Evolutionary conservation across 2,888 invertebrate species (phyloP), one percentile per base, ranked within the genome.

Genomic region (Agrochola macilenta): DNA sequence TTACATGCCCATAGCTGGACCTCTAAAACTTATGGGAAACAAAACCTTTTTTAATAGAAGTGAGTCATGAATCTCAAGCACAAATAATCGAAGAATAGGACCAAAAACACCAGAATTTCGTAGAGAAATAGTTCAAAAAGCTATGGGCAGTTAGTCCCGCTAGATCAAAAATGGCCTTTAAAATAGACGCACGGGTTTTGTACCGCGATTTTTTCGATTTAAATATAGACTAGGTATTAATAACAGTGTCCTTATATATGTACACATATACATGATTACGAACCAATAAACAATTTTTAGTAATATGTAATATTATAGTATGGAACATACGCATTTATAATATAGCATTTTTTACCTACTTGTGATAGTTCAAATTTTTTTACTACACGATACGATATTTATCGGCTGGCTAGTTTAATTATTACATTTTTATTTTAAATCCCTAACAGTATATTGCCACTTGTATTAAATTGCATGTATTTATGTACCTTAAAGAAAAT

Each of bases 321-420:
- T 89, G 81, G 64, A 85, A 88, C 91, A 91, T 91, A 91, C 86
- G 93, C 93, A 93, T 94, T 93, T 93, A 92, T 90, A 89, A 90
- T 91, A 90, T 94, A 94, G 93, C 93, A 94, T 94, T 94, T 94
- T 93, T 90, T 93, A 93, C 89, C 85, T 91, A 91, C 86, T 90
- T 93, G 92, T 93, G 91, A 93, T 95, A 94, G 93, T 89, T 83
- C 87, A 88, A 86, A 79, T 88, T 73, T 69, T 30, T 90, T 90
- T 89, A 90, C 82, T 86, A 81, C 88, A 82, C 30, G 81, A 80
- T 84, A 78, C 77, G 83, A 83, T 69, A 14, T 79, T 35, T 82
- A 69, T 69, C 26, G 80, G 65, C 69, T 52, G 12, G 5, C 46
- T 71, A 76, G 57, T 82, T 49, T 49, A 52, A 57, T 68, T 54